Base-by-base conservation (phyloP, 2,888 invertebrate species). In the Lycophotia porphyrea region DNA sequence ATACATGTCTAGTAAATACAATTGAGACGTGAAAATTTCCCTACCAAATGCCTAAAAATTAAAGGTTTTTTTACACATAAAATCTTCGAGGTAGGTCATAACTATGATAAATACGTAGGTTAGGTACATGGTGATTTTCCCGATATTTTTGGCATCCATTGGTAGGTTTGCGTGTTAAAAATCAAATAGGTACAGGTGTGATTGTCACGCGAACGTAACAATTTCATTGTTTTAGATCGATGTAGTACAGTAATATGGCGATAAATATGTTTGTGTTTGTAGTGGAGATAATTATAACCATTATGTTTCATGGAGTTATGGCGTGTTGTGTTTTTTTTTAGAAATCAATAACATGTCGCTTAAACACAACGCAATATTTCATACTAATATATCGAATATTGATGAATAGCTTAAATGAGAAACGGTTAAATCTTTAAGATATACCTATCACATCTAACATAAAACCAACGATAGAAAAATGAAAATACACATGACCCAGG, bases 141-240 rank as follows among this genome's bases (percentile, higher is more conserved):
- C 15, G 61, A 60, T 80, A 76, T 65, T 64, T 55, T 65, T 68
- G n/a, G n/a, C n/a, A 58, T 42, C 31, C 34, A 64, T 64, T 49
- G 39, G 13, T 64, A 72, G n/a, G 47, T 60, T 27, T 67, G 76
- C 67, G 36, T 63, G 64, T 64, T 70, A 49, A 69, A 68, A 60
- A 61, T 36, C 21, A 82, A 84, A 84, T 72, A n/a, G n/a, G n/a
- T n/a, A 79, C 67, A 82, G 76, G 70, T 79, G 79, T 52, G 58
- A 65, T 67, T 71, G 76, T 76, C 76, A 82, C 74, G 70, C 74
- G 31, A 76, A 67, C 84, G 44, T 66, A 27, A 52, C 31, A 58
- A 36, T 75, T 71, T 79, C 58, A 82, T 82, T 79, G 80, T 82
- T 82, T 60, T 34, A 63, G 21, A 18, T n/a, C 49, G 49, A n/a